Conservation (phyloP, 1,140 invertebrate genomes). For the Eurosta solidaginis region DNA sequence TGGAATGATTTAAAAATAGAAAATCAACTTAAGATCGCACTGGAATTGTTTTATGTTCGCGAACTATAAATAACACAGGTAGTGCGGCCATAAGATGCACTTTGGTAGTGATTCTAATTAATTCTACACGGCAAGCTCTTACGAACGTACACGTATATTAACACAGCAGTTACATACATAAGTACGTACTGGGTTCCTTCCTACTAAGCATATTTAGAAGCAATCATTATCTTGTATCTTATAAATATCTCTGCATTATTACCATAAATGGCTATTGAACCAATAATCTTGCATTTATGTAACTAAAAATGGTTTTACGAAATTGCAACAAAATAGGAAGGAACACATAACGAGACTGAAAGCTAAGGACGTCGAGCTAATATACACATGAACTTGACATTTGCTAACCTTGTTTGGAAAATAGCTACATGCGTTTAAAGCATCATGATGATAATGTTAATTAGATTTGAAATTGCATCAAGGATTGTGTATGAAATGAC, state of each 20-base stretch:
- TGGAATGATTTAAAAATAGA: conserved; percentile 25
- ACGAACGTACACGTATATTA: background rate
- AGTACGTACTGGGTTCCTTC: background rate
- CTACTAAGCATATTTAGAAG: background rate
- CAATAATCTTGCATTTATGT: conserved; percentile 20
- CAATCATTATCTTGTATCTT: conserved; percentile 22
- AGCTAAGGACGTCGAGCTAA: background rate
- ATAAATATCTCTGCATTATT: background rate
- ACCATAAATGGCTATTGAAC: conserved; percentile 10
- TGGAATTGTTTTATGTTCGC: background rate
- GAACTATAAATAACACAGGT: conserved; percentile 16
- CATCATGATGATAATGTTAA: background rate
- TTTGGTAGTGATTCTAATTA: conserved; percentile 19
- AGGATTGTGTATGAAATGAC: background rate
- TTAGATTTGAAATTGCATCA: background rate
- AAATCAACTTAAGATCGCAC: background rate
- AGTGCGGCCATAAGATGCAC: background rate
- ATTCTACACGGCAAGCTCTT: background rate
- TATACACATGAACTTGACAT: conserved; percentile 13
- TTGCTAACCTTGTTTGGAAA: background rate
- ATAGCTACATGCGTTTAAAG: background rate
- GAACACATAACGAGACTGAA: background rate
- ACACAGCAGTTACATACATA: background rate
- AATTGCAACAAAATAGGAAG: background rate
- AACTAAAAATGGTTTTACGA: conserved; percentile 21